Percentiles rank a stretch among this genome's conserved stretches.
phyloP scores from a whole-genome alignment of 92 coral and sea anemone species.

The Actinostola sp. region DNA sequence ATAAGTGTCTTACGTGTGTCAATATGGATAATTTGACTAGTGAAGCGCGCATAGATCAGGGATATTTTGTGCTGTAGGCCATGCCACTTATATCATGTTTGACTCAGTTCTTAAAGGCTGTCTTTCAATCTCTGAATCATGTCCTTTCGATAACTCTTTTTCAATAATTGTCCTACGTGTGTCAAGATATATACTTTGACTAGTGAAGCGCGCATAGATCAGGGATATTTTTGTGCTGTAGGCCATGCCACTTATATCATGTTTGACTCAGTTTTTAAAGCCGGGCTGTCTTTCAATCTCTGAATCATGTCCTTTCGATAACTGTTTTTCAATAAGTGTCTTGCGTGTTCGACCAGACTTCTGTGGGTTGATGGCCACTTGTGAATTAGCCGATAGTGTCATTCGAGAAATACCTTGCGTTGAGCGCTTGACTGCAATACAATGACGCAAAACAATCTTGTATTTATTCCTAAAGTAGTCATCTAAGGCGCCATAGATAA shows the following conservation, averaged over 20 bases:
- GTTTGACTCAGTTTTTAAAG: neutral
- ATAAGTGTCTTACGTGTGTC: neutral
- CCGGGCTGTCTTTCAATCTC: conserved; percentile 8
- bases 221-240: too few species aligned
- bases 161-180: too few species aligned
- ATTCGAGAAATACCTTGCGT: conserved; percentile 16
- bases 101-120: too few species aligned
- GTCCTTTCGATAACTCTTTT: too few species aligned
- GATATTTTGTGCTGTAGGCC: too few species aligned
- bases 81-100: too few species aligned
- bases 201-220: too few species aligned
- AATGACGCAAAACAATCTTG: conserved; percentile 27
- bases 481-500: conserved; percentile 57
- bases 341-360: conserved; percentile 1
- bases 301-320: neutral
- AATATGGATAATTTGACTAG: too few species aligned
- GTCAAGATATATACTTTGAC: too few species aligned
- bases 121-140: too few species aligned
- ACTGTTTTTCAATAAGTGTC: conserved; percentile 7
- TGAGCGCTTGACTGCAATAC: conserved; percentile 32
- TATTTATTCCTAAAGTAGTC: conserved; percentile 50
- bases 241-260: too few species aligned
- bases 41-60: too few species aligned
- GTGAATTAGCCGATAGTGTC: conserved; percentile 26
- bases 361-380: conserved; percentile 15